Evolutionary conservation across 2,797 vertebrate genomes (phyloP).

Genomic region (Avahi laniger): DNA sequence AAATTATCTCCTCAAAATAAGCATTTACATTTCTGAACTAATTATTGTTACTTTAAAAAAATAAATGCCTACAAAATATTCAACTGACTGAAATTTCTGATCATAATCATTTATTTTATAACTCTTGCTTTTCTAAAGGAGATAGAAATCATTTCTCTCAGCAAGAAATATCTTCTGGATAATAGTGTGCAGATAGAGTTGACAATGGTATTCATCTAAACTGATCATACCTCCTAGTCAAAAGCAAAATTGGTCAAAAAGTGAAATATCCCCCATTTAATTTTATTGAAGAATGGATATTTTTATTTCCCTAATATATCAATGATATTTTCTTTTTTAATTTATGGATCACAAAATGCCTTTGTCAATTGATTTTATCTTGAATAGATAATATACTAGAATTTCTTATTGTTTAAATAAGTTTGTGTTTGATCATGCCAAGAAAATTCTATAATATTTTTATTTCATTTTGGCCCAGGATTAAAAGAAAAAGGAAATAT

Average conservation of each 20-base stretch:
- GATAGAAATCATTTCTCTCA: conserved; percentile 73
- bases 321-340: conserved; percentile 60
- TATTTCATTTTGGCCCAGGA: neutral
- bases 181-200: conserved; percentile 70
- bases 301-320: conserved; percentile 65
- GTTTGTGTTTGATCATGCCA: conserved; percentile 32
- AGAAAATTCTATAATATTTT: neutral
- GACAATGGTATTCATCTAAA: conserved; percentile 64
- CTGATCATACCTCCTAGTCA: conserved; percentile 74
- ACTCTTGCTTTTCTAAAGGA: conserved; percentile 57
- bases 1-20: conserved; percentile 47
- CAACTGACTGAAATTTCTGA: neutral
- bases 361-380: conserved; percentile 63
- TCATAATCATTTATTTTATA: neutral
- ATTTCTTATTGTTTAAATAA: conserved; percentile 61
- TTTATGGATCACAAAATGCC: conserved; percentile 65
- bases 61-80: conserved; percentile 19
- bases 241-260: conserved; percentile 45
- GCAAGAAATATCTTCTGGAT: conserved; percentile 72
- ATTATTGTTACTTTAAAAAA: conserved; percentile 55
- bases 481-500: conserved; percentile 63
- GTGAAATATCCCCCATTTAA: conserved; percentile 74
- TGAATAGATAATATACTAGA: conserved; percentile 45
- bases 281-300: conserved; percentile 67
- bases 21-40: conserved; percentile 12